Evolutionary conservation across 2,797 vertebrate species (phyloP), one percentile per base, ranked within the genome.

Genomic region (Melanotaenia nigrans): DNA sequence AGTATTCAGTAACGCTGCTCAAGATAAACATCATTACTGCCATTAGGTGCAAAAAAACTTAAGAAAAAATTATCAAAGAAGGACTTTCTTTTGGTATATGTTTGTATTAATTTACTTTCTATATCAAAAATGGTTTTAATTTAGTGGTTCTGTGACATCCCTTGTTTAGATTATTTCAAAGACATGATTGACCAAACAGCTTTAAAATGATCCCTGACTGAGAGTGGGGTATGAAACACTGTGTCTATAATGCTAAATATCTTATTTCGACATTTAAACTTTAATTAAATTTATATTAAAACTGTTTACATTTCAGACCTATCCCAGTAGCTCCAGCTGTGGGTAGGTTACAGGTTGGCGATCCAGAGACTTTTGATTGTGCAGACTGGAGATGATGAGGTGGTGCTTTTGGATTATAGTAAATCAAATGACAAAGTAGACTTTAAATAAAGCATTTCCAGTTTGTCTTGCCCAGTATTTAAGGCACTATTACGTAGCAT

Each of bases 221-320:
- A 68, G 65, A 63, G 61, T 79, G 78, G 78, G 12, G 71, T 77
- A 73, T 54, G 14, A 65, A 69, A 78, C 73, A 71, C 38, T 56
- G 63, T 25, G 65, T 79, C 58, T 63, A 64, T 33, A 40, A 58
- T 65, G 66, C 71, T 45, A 56, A 71, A 71, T 45, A 68, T 71
- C 18, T 75, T 61, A 36, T 51, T 73, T 69, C 65, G 8, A 65
- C 18, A 53, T 30, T 32, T 20, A 28, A 42, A 55, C 4, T 35
- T 59, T 65, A 8, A 55, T 56, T 47, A 35, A 40, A n/a, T 24
- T 42, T 54, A 2, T 77, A 75, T 66, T 1, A 25, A 75, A 82
- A 68, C 13, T 56, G 83, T 92, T 90, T 87, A 88, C 82, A 84
- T 85, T 55, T 86, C 4, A 77, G 65, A 76, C 38, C 58, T 78